phyloP scores from a whole-genome alignment of 2,888 invertebrate genomes.

The Morinoia aosen region DNA sequence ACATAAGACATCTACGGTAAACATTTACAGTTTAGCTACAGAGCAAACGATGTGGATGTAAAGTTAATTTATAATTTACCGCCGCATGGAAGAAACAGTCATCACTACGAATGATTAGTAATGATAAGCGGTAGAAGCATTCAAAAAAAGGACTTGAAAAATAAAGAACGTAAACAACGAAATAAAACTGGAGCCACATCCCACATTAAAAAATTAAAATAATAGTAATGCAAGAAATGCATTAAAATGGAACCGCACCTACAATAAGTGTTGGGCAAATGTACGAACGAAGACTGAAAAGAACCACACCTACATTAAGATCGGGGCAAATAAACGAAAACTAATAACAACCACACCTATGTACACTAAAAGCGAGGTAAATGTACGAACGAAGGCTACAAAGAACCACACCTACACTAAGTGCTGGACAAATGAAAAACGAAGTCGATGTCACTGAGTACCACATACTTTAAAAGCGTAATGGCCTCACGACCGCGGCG shows the following conservation, averaged over 20 bases:
- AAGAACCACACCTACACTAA: background rate
- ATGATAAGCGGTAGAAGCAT: background rate
- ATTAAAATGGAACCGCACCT: background rate
- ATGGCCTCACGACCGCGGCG: background rate
- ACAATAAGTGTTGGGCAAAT: background rate
- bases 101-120: background rate
- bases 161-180: background rate
- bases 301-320: background rate
- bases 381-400: background rate
- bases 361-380: background rate
- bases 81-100: background rate
- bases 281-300: too few species aligned
- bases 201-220: background rate
- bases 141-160: background rate
- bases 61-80: background rate
- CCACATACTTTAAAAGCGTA: background rate
- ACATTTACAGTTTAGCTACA: too few species aligned
- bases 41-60: background rate
- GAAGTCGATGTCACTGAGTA: background rate
- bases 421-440: background rate
- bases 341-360: constrained; percentile 5
- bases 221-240: background rate
- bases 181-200: background rate
- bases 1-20: too few species aligned
- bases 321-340: background rate